Evolutionary conservation across 2,888 invertebrate genomes (phyloP), one percentile per base, ranked within the genome.

Genomic region (Polydrusus tereticollis): DNA sequence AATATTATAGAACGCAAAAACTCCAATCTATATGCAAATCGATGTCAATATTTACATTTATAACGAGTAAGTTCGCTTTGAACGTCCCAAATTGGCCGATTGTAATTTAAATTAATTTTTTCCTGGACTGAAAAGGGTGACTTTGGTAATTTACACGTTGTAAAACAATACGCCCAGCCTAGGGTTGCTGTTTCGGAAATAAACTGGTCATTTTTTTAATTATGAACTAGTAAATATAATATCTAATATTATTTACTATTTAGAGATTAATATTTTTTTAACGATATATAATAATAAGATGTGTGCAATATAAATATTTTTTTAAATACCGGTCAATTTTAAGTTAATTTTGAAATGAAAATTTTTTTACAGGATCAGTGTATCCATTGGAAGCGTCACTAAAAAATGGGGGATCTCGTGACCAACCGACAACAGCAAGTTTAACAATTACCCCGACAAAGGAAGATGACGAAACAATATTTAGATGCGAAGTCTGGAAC

Each of bases 401-500:
- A 77, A 89, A 89, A 75, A 89, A 90, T 80, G 94, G 93, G 41
- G 92, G 91, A 75, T 92, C 92, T 14, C 89, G 93, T 75, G 91
- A 92, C 76, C 91, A 91, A 79, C 90, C 93, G 20, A 93, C 94
- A 14, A 90, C 91, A 59, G 92, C 93, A 3, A 93, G 93, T 7
- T 87, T 96, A 59, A 87, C 90, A 26, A 87, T 97, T 77, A 90
- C 89, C 73, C 96, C 97, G 2, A 89, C 90, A 29, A 91, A 94
- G 75, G 94, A 94, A 76, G 96, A 97, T 84, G 96, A 97, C 82
- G 92, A 93, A 8, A 93, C 94, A 70, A 88, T 90, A 62, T 96
- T 93, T 86, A 90, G 93, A 72, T 97, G 97, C 85, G 93, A 93
- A 76, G 96, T 97, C 62, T 92, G 93, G 89, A 97, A 97, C 87